Base-by-base conservation (phyloP, 2,888 invertebrate genomes). In the Drosophila algonquin region DNA sequence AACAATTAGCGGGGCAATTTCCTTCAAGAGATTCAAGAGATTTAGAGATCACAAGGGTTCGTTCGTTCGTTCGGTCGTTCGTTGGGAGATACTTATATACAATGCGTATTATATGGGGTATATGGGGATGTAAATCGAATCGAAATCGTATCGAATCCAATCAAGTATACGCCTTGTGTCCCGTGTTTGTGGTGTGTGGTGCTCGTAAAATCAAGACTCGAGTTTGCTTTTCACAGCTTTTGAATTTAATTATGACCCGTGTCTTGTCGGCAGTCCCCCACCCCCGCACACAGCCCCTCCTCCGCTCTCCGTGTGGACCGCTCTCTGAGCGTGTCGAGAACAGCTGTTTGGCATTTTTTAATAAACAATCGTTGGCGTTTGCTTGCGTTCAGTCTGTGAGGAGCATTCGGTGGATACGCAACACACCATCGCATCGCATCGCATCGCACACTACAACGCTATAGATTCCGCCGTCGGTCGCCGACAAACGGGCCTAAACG, bases 381-480 rank as follows among this genome's bases (percentile, higher is more conserved):
- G 69, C 59, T 55, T 24, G 6, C 63, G 65, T 58, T 88, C 86
- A 86, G 86, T 86, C 64, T 68, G 81, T 61, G 76, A 69, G 79
- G 76, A 74, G 77, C 79, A 75, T 72, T 86, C 76, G 74, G 88
- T 75, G 87, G 89, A 88, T 77, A 88, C 76, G 79, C 89, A 89
- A 63, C 87, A 77, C 50, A 45, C 32, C 30, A 65, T 30, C 45
- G 58, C 59, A 52, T 30, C 45, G 58, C 59, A 52, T 30, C 30
- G 30, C 24, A 56, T 52, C 27, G 27, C 7, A 62, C 50, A 50
- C 16, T 73, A 62, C 63, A 16, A 56, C 47, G 59, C 77, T 27
- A 2, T 3, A 53, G 18, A 18, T 18, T 14, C 18, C 35, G 48
- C 55, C 54, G 45, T 65, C 70, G 65, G 70, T 70, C 58, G 67